Base-by-base conservation (phyloP, 92 coral and sea anemone species). In the Porites rus region DNA sequence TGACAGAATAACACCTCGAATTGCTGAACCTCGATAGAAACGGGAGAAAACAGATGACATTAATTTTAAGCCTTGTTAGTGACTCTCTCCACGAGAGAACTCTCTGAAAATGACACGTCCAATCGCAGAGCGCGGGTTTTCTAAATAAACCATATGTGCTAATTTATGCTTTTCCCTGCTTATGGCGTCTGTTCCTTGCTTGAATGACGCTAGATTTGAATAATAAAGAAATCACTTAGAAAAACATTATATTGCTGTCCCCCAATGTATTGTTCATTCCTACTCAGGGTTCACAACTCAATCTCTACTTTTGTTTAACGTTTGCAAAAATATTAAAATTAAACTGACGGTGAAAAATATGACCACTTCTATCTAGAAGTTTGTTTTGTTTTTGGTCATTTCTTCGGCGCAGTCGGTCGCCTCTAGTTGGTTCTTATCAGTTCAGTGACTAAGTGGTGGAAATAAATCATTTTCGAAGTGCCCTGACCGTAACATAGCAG, bases 101-200 rank as follows among this genome's bases (percentile, higher is more conserved):
- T 67, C 2, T 10, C 72, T 56, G 21, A 46, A 2, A 50, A 10
- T 19, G 51, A 22, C 83, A 21, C 61, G 62, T 64, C 2, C 14
- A 62, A 51, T 66, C 74, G 63, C 21, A 68, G 51, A 51, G 50
- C 19, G 61, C 24, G 43, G 28, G 46, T 18, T 17, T 7, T 21
- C 21, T 54, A 22, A 79, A 21, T 13, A 53, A 31, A 54, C 62
- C 66, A 63, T 28, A 53, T 4, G 46, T 38, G 16, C 38, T 56
- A 81, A 81, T 81, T 56, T 81, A 70, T 78, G 71, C 82, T 17
- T 17, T 38, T 38, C 43, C 24, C 28, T 19, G 20, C 5, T 3
- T 38, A 38, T 38, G 58, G 1, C 68, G 22, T 54, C 18, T 53
- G 8, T 28, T 25, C 67, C 67, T 66, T 8, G 61, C 61, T 56